phyloP scores from a whole-genome alignment of 2,797 vertebrate genomes.

The Vireo griseus region DNA sequence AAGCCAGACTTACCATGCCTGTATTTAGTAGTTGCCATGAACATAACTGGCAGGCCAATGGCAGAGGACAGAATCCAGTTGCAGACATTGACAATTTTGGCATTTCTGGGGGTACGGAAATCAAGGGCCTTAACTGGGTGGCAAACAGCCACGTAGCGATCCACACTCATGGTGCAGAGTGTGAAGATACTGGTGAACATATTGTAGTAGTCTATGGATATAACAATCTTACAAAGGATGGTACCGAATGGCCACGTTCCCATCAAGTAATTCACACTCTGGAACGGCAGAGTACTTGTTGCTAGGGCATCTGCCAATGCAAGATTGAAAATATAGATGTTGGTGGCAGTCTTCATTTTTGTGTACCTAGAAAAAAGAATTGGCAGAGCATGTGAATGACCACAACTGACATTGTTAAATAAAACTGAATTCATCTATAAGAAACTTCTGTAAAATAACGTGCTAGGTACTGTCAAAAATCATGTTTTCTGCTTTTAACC shows the following conservation, averaged over 20 bases:
- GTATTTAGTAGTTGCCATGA: constrained; percentile 88
- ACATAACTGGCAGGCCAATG: constrained; percentile 96
- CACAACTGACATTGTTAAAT: neutral
- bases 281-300: constrained; percentile 96
- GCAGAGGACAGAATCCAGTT: constrained; percentile 98
- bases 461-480: neutral
- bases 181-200: constrained; percentile 99
- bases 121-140: constrained; percentile 96
- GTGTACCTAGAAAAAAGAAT: constrained; percentile 83
- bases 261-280: constrained; percentile 98
- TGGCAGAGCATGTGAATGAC: neutral
- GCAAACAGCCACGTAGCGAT: constrained; percentile 96
- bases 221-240: constrained; percentile 91
- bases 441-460: neutral
- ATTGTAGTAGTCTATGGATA: constrained; percentile 99
- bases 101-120: constrained; percentile 94
- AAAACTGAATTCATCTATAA: neutral
- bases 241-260: constrained; percentile 97
- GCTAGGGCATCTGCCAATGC: constrained; percentile 93
- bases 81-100: constrained; percentile 98
- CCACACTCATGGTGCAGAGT: constrained; percentile 97
- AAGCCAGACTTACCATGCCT: constrained; percentile 72
- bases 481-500: neutral
- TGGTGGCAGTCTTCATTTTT: constrained; percentile 99
- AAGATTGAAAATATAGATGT: constrained; percentile 99